phyloP scores from a whole-genome alignment of 2,113 vertebrate species.

The Planiliza haematocheilus region DNA sequence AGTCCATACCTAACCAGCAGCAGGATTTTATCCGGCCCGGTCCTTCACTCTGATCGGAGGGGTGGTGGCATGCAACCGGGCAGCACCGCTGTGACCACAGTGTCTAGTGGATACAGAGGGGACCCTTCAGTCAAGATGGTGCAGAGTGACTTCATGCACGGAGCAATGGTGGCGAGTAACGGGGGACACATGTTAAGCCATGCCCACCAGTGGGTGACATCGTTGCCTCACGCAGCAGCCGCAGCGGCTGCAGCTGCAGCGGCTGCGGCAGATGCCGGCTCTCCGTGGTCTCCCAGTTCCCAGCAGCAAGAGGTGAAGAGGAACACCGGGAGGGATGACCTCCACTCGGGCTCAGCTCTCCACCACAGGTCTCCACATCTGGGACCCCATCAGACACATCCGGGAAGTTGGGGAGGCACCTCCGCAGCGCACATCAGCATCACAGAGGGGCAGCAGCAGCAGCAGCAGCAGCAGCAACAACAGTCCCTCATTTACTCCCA shows the following conservation, averaged over 20 bases:
- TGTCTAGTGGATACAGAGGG: slow-evolving; percentile 90
- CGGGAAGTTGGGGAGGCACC: slow-evolving; percentile 88
- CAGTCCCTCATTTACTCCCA: slow-evolving; percentile 93
- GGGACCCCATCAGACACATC: slow-evolving; percentile 90
- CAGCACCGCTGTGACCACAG: slow-evolving; percentile 87
- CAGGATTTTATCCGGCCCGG: slow-evolving; percentile 90
- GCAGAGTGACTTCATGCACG: slow-evolving; percentile 96
- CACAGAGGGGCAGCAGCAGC: slow-evolving; percentile 80
- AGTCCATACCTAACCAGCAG: slow-evolving; percentile 92
- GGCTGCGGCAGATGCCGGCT: slow-evolving; percentile 88
- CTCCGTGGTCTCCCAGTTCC: slow-evolving; percentile 89
- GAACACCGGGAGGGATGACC: slow-evolving; percentile 87
- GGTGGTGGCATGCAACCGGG: slow-evolving; percentile 90
- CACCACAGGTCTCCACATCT: slow-evolving; percentile 91
- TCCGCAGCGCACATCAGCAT: slow-evolving; percentile 91
- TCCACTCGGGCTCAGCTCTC: slow-evolving; percentile 88
- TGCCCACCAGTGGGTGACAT: slow-evolving; percentile 96
- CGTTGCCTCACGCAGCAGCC: slow-evolving; percentile 92
- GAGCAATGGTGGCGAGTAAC: slow-evolving; percentile 93
- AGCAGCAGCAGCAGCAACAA: slow-evolving; percentile 82
- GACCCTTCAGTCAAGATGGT: slow-evolving; percentile 93
- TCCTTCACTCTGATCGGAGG: slow-evolving; percentile 90
- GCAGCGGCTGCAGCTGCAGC: slow-evolving; percentile 91
- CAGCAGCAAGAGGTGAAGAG: slow-evolving; percentile 90
- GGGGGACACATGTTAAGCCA: slow-evolving; percentile 95